phyloP scores from a whole-genome alignment of 2,113 vertebrate species.

The Dipodomys merriami region DNA sequence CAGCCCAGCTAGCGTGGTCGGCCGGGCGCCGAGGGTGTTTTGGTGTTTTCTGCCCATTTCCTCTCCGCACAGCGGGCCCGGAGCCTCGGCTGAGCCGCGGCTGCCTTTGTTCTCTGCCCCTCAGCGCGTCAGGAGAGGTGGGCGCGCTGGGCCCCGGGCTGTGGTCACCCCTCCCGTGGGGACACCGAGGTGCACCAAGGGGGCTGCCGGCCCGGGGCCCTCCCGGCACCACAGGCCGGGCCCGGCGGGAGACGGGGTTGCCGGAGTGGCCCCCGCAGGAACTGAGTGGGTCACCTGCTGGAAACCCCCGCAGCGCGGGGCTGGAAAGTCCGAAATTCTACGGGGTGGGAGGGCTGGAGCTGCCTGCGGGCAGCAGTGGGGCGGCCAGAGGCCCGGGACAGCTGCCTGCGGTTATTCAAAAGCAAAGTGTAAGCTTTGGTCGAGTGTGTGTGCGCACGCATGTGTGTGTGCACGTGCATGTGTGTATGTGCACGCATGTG shows the following conservation, averaged over 20 bases:
- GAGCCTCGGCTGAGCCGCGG: neutral
- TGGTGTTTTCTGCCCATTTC: neutral
- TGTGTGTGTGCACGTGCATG: no score
- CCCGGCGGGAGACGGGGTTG: no score
- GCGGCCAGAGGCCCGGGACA: no score
- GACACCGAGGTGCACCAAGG: no score
- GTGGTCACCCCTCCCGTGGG: accelerated
- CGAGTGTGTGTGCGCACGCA: no score
- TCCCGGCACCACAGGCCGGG: no score
- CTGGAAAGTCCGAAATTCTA: conserved; percentile 74
- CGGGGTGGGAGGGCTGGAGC: neutral
- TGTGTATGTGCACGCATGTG: no score
- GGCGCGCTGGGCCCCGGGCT: accelerated
- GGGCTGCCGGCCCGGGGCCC: no score
- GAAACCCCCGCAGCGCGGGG: neutral
- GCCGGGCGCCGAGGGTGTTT: no score
- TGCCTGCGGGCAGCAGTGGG: accelerated
- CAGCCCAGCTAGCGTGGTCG: no score
- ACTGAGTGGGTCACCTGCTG: neutral
- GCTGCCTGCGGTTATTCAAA: neutral
- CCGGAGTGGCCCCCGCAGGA: no score
- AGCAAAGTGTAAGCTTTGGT: neutral
- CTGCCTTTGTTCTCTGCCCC: no score
- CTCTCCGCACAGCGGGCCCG: accelerated
- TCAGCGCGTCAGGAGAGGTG: neutral